Evolutionary conservation across 2,888 invertebrate genomes (phyloP).

Genomic region (Camponotus fellah): DNA sequence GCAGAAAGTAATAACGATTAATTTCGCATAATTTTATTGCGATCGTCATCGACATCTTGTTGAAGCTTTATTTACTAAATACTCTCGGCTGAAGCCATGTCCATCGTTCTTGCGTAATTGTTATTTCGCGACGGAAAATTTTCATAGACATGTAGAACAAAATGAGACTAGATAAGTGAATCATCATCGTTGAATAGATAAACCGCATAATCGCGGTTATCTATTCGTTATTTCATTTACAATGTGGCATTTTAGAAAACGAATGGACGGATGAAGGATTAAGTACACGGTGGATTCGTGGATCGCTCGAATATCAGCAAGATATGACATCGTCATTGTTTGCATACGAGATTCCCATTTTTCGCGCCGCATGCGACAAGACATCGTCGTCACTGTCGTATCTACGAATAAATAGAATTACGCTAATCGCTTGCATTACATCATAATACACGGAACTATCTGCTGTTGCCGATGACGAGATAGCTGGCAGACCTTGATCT

Average conservation of each 20-base stretch:
- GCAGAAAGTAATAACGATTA: not conserved
- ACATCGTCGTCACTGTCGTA: conserved; percentile 57
- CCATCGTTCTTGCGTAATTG: not conserved
- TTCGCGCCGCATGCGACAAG: conserved; percentile 21
- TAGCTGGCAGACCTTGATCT: conserved; percentile 76
- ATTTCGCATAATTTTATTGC: not conserved
- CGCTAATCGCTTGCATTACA: conserved; percentile 77
- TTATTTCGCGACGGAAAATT: not conserved
- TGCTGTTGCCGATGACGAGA: conserved; percentile 67
- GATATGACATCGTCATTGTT: not conserved
- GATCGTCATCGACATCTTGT: not conserved
- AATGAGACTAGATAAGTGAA: not conserved
- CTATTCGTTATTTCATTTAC: not conserved
- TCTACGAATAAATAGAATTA: conserved; percentile 77
- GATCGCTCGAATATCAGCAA: not conserved
- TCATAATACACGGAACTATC: conserved; percentile 81
- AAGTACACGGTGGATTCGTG: not conserved
- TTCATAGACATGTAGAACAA: not conserved
- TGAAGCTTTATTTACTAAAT: not conserved
- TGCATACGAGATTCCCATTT: conserved; percentile 11
- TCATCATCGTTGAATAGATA: not conserved
- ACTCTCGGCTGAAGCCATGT: not conserved
- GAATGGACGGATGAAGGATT: not conserved
- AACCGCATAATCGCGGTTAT: not conserved
- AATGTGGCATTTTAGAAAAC: not conserved